Evolutionary conservation across 2,888 invertebrate genomes (phyloP).

Genomic region (Hyposoter didymator): DNA sequence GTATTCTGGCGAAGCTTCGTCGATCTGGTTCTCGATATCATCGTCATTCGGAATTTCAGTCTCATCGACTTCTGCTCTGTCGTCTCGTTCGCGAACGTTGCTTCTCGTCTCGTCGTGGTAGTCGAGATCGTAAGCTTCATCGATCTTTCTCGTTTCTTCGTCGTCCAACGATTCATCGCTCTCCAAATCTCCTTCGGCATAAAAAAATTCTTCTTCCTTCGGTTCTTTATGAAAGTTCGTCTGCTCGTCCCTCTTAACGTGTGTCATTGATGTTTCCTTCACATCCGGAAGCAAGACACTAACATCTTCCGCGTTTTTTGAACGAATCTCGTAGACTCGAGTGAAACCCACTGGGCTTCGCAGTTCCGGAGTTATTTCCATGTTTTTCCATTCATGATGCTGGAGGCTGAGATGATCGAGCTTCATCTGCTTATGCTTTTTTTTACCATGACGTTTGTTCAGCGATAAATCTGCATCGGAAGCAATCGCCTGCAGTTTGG

Average conservation of each 20-base stretch:
- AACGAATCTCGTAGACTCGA: conserved; percentile 57
- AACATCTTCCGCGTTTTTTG: conserved; percentile 23
- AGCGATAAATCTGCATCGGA: not conserved
- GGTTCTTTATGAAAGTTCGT: conserved; percentile 17
- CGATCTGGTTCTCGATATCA: conserved; percentile 10
- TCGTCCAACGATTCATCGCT: conserved; percentile 23
- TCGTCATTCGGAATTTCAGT: conserved; percentile 30
- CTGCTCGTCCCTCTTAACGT: not conserved
- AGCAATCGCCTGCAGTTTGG: not conserved
- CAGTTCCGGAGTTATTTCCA: conserved; percentile 50
- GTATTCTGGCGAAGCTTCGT: not conserved
- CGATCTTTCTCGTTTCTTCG: not conserved
- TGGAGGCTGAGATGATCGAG: conserved; percentile 65
- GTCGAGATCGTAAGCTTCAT: not conserved
- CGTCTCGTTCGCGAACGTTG: not conserved
- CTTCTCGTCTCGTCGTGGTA: conserved; percentile 13
- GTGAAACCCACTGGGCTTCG: conserved; percentile 58
- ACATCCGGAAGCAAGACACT: conserved; percentile 9
- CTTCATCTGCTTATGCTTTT: conserved; percentile 52
- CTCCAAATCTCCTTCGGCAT: not conserved
- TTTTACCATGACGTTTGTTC: conserved; percentile 27
- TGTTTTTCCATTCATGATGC: conserved; percentile 70
- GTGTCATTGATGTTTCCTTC: not conserved
- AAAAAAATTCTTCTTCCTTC: not conserved
- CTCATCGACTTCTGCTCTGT: conserved; percentile 50